phyloP scores from a whole-genome alignment of 2,113 vertebrate genomes.

The Menidia beryllina region DNA sequence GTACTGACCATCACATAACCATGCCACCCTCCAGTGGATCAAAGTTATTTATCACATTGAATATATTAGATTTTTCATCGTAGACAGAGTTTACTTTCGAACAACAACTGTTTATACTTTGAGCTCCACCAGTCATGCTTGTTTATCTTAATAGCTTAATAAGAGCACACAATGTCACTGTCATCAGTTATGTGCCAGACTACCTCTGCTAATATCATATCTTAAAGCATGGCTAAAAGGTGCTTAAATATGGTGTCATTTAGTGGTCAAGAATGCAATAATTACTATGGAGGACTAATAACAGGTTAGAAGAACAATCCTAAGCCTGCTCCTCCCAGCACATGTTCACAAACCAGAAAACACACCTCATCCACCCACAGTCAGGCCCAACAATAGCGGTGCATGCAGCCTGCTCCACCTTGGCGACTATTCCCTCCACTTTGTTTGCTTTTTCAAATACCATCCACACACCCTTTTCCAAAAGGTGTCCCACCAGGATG shows the following conservation, averaged over 20 bases:
- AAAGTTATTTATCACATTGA: neutral
- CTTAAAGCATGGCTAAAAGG: slow-evolving; percentile 40
- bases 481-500: slow-evolving; percentile 8
- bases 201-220: slow-evolving; percentile 51
- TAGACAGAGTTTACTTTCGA: neutral
- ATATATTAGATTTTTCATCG: neutral
- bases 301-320: slow-evolving; percentile 44
- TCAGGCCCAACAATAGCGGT: slow-evolving; percentile 52
- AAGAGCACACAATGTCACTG: slow-evolving; percentile 13
- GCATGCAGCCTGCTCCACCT: slow-evolving; percentile 24
- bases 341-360: slow-evolving; percentile 59
- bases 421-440: slow-evolving; percentile 53
- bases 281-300: slow-evolving; percentile 63
- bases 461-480: slow-evolving; percentile 43
- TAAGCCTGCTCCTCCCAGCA: slow-evolving; percentile 66
- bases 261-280: slow-evolving; percentile 50
- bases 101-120: neutral
- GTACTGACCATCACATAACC: no score
- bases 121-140: slow-evolving; percentile 8
- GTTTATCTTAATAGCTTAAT: slow-evolving; percentile 22
- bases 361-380: slow-evolving; percentile 51
- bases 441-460: slow-evolving; percentile 50
- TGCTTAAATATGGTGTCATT: slow-evolving; percentile 43
- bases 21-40: no score
- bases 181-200: slow-evolving; percentile 35